Evolutionary conservation across 2,113 vertebrate genomes (phyloP), one percentile per base, ranked within the genome.

Genomic region (Thymallus thymallus): DNA sequence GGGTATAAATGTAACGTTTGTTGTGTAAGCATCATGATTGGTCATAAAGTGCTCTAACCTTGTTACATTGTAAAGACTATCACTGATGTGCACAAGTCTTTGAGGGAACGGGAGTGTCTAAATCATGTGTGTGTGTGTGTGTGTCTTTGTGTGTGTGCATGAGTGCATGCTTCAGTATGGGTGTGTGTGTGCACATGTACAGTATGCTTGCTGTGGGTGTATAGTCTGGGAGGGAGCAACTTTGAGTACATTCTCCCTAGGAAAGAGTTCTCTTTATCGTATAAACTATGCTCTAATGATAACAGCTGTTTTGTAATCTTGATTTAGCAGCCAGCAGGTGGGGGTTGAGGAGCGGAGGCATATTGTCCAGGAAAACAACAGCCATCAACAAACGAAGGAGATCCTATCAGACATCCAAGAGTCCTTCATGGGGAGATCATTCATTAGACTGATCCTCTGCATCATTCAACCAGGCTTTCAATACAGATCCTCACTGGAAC

Each of bases 1-100:
- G 81, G 85, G 85, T 85, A 79, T 87, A 84, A 85, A 91, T 80
- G 82, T 80, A 74, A 77, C 81, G 87, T 86, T 88, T 85, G 82
- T 85, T 79, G 83, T 80, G 79, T 80, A 80, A 89, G 86, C 81
- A 73, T 87, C 86, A 79, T 89, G 86, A 85, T 85, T 79, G 82
- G 77, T 29, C 29, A 20, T 81, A 71, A 87, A 90, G 83, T 85
- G 83, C 86, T 86, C 77, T 64, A 77, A 81, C 80, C 71, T 30
- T 85, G 79, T 83, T 80, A 77, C 81, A 82, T 75, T 74, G 82
- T 32, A 64, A 26, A 82, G 51, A 72, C 35, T 67, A 81, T 80
- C 72, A 71, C 62, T 10, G 32, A 77, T 10, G 66, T 84, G 69
- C 13, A 64, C 24, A 64, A 12, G 2, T 64, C 4, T 26, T 29